Conservation (phyloP, 2,797 vertebrate species). For the Anguilla pacifica region DNA sequence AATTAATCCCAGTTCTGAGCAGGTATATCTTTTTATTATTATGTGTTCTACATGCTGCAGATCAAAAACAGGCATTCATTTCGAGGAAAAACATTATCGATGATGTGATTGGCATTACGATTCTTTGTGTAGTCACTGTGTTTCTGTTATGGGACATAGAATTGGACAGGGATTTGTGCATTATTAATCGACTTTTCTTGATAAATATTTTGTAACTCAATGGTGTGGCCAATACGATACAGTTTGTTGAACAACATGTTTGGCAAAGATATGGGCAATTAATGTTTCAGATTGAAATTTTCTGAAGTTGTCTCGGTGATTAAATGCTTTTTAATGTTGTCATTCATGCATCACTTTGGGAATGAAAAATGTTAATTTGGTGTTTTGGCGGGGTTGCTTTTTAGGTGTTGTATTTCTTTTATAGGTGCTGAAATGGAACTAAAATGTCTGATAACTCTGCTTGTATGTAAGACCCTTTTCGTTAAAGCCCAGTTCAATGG, state of each 20-base stretch:
- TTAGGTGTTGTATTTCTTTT: slow-evolving; percentile 55
- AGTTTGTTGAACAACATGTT: background rate
- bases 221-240: background rate
- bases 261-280: background rate
- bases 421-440: slow-evolving; percentile 94
- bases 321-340: background rate
- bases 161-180: slow-evolving; percentile 32
- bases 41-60: slow-evolving; percentile 1
- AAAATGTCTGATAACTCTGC: slow-evolving; percentile 85
- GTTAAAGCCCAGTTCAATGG: slow-evolving; percentile 92
- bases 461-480: slow-evolving; percentile 77
- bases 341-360: slow-evolving; percentile 17
- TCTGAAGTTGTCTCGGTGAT: background rate
- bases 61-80: slow-evolving; percentile 15
- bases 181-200: background rate
- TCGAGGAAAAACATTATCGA: slow-evolving; percentile 22
- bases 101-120: background rate
- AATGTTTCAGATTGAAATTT: background rate
- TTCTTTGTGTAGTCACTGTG: background rate
- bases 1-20: slow-evolving; percentile 29
- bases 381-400: background rate
- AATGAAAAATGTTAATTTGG: slow-evolving; percentile 29
- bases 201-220: background rate
- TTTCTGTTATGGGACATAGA: background rate
- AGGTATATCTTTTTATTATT: slow-evolving; percentile 36